Conservation (phyloP, 1,140 invertebrate genomes). For the Melipona quadrifasciata region DNA sequence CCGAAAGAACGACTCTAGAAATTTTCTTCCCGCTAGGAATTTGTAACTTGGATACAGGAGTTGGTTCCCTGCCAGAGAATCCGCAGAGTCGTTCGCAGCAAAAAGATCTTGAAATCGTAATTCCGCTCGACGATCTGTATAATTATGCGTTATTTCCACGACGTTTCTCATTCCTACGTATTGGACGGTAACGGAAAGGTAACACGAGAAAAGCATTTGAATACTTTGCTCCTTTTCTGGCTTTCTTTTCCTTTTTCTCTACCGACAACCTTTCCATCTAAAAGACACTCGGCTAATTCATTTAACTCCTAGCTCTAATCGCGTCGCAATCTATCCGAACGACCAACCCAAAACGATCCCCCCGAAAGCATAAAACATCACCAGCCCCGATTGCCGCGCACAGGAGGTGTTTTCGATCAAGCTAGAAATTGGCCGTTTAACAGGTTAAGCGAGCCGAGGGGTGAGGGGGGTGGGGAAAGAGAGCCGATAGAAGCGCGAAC, state of each 20-base stretch:
- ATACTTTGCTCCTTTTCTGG: neutral
- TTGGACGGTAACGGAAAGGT: too few relatives aligned
- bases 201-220: neutral
- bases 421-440: slow-evolving; percentile 33
- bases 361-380: neutral
- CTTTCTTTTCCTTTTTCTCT: fast-evolving
- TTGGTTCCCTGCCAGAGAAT: neutral
- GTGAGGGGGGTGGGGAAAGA: neutral
- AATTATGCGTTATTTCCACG: neutral
- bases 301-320: neutral
- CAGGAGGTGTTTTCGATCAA: slow-evolving; percentile 8
- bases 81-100: fast-evolving
- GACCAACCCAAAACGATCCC: neutral
- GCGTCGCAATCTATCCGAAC: neutral
- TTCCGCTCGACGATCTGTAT: neutral
- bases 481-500: neutral
- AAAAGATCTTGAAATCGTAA: neutral
- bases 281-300: neutral
- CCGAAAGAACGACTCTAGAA: too few relatives aligned
- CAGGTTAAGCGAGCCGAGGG: neutral
- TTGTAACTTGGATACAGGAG: neutral
- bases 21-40: neutral
- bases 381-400: neutral
- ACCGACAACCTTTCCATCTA: neutral
- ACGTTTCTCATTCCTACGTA: neutral